Evolutionary conservation across 2,113 vertebrate species (phyloP), one percentile per base, ranked within the genome.

Genomic region (Passer montanus): DNA sequence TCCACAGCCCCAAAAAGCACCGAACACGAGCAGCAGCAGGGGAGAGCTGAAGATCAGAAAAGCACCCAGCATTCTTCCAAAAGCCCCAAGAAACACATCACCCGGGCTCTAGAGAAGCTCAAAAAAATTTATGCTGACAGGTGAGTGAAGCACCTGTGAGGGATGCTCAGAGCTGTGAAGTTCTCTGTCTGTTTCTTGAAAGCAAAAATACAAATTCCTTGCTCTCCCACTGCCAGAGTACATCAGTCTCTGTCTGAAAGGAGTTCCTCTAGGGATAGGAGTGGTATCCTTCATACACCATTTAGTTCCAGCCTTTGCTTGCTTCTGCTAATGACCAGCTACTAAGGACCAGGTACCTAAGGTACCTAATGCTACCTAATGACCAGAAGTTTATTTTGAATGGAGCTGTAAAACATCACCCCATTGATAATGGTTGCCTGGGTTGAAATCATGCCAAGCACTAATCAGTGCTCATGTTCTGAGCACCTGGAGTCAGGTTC

Each of bases 111-210:
- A 53, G 37, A 98, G 33, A 95, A 73, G 55, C 88, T 98, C 60
- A 97, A 74, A 86, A 98, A 99, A 87, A 95, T 98, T 39, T 98
- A 99, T 85, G 97, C 62, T 24, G 98, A 98, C 73, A 98, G 98
- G 98, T 99, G 79, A 96, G 94, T 44, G 63, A 90, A 60, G 28
- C 37, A 52, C 33, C n/a, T 60, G 2, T 53, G 12, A 30, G n/a
- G 27, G 52, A 56, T 87, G 68, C 47, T 92, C 47, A 68, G n/a
- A 73, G 41, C 60, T 81, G 22, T 83, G 8, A 92, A 69, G 31
- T 72, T 89, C 66, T 68, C 44, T 39, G 28, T 66, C 39, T 44
- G 2, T 17, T 41, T 89, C 53, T 56, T 68, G 41, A 66, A 84
- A 90, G 37, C 19, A 67, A 62, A 92, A 82, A 15, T 26, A 44